Evolutionary conservation across 2,797 vertebrate species (phyloP).

Genomic region (Anabas testudineus): DNA sequence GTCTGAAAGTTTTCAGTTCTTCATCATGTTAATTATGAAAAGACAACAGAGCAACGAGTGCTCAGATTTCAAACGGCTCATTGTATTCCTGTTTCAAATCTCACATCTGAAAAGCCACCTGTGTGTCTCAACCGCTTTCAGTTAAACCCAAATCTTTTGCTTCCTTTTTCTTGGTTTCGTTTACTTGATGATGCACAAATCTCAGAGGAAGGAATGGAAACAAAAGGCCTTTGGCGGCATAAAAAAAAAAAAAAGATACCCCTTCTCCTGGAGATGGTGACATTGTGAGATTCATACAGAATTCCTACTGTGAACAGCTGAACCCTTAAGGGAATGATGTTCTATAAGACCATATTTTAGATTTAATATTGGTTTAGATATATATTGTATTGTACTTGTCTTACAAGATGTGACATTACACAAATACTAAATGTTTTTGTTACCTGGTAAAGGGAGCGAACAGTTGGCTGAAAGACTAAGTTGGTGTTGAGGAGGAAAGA

Average conservation of each 20-base stretch:
- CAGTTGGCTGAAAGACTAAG: conserved; percentile 97
- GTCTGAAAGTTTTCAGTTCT: conserved; percentile 43
- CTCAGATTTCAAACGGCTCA: background rate
- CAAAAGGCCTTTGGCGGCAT: background rate
- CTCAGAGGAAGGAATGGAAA: background rate
- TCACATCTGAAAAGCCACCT: background rate
- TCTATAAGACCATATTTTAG: no score
- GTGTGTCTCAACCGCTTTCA: conserved; percentile 3
- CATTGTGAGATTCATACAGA: no score
- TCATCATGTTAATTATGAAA: background rate
- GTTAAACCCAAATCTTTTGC: background rate
- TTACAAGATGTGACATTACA: no score
- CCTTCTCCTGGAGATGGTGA: no score
- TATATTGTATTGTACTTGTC: no score
- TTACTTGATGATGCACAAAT: background rate
- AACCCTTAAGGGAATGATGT: no score
- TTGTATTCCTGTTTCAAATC: background rate
- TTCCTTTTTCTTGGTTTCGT: background rate
- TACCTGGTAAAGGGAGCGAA: conserved; percentile 97
- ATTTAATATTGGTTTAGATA: no score
- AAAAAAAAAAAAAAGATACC: no score
- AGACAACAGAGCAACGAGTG: background rate
- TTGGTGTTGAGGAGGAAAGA: conserved; percentile 98
- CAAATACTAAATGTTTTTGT: background rate
- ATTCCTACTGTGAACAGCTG: no score